phyloP scores from a whole-genome alignment of 1,140 invertebrate genomes.

The Varroa destructor region DNA sequence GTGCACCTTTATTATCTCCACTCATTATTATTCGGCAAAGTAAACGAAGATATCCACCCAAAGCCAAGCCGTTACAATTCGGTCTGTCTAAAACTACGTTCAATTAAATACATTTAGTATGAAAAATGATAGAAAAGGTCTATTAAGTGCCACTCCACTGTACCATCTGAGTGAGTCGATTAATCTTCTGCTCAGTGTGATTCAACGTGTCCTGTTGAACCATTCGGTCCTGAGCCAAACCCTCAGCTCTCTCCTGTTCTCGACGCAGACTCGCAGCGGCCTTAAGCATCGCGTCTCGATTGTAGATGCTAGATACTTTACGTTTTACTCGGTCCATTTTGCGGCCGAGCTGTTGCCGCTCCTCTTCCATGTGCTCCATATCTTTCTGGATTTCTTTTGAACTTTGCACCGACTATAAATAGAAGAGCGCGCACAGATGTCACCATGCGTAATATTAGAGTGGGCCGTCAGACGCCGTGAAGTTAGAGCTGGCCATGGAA shows the following conservation, averaged over 20 bases:
- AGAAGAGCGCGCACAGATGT: neutral
- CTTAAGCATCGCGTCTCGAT: conserved; percentile 48
- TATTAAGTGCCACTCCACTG: conserved; percentile 39
- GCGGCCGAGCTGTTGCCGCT: conserved; percentile 58
- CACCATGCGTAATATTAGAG: too few species aligned
- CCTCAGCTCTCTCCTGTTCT: conserved; percentile 57
- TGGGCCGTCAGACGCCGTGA: too few species aligned
- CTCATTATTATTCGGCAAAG: conserved; percentile 36
- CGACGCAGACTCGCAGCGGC: conserved; percentile 53
- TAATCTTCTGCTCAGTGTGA: conserved; percentile 46
- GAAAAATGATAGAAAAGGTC: conserved; percentile 32
- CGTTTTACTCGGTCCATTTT: conserved; percentile 57
- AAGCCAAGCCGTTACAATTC: too few species aligned
- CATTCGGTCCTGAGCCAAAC: conserved; percentile 51
- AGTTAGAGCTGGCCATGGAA: too few species aligned
- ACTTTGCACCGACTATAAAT: conserved; percentile 47
- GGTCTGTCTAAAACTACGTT: too few species aligned
- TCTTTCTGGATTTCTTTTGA: conserved; percentile 51
- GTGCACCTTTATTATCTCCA: neutral
- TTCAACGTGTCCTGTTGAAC: conserved; percentile 45
- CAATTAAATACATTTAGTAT: too few species aligned
- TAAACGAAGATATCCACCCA: too few species aligned
- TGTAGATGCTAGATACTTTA: conserved; percentile 42
- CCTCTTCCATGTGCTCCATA: conserved; percentile 68
- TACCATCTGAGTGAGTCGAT: conserved; percentile 47